These are phyloP conservation scores for Catharus ustulatus DNA, from an alignment of 2,797 vertebrate species.

Conservation along the genomic window DNA sequence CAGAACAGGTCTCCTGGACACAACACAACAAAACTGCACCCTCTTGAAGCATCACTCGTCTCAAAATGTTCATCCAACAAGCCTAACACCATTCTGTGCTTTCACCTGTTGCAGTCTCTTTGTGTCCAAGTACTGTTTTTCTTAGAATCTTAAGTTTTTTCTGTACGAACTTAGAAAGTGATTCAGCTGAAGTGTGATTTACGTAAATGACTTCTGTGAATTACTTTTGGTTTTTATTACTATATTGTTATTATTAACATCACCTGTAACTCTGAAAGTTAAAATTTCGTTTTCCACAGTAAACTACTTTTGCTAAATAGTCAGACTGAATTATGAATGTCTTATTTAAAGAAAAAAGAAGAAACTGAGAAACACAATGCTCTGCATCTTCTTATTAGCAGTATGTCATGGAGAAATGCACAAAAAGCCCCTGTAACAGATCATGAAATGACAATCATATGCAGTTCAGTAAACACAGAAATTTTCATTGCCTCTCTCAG, in stretches of 20 bases:
- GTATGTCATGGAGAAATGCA: not conserved
- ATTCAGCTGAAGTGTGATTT: not conserved
- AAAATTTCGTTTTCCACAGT: not conserved
- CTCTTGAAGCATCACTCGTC: not conserved
- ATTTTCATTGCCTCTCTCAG: not conserved
- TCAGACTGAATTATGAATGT: not conserved
- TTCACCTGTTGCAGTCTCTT: not conserved
- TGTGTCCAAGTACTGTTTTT: not conserved
- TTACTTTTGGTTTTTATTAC: not conserved
- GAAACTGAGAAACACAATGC: not conserved
- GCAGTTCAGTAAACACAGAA: not conserved
- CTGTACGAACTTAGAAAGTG: not conserved
- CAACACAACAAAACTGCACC: not conserved
- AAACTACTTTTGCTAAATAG: not conserved
- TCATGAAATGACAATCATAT: not conserved
- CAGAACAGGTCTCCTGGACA: not conserved
- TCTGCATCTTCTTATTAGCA: not conserved
- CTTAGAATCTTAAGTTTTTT: not conserved
- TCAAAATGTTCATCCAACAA: not conserved
- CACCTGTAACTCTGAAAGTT: not conserved
- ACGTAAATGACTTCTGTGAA: not conserved
- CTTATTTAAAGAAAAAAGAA: not conserved
- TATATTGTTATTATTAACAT: not conserved
- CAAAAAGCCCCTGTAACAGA: not conserved
- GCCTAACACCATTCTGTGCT: not conserved